Base-by-base conservation (phyloP, 2,797 vertebrate genomes). In the Scarus forsteni region DNA sequence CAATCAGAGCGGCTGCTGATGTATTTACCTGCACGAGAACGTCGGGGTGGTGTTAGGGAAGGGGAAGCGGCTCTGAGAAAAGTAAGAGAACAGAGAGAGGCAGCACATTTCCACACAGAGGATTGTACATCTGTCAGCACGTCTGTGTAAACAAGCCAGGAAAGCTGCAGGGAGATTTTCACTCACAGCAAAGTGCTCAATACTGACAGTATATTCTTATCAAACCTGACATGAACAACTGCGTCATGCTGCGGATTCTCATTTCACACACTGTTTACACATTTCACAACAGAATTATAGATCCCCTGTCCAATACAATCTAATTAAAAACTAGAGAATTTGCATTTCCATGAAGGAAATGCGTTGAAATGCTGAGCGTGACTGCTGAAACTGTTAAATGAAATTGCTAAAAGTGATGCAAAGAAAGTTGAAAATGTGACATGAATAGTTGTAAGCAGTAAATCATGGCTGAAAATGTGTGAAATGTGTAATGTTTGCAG, bases 51-150 rank as follows among this genome's bases (percentile, higher is more conserved):
- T 34, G 40, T 55, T 19, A 43, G 38, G 6, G 13, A 38, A 18
- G 60, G 53, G 48, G 64, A n/a, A 40, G 54, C 60, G n/a, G 50
- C 54, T 72, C 12, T 56, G 61, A 18, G 61, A 40, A 7, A 40
- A 66, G 65, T 19, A 12, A 64, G 67, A 66, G 53, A 16, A 34
- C 38, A 14, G 10, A 64, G 42, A 48, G 39, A 53, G 16, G 52
- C 45, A 19, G 60, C 72, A 55, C 40, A 44, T 66, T 51, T 59
- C 34, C 50, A 50, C 73, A 66, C 65, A 40, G 70, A 83, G 64
- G 58, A 67, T 60, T 77, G 61, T 63, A 70, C 64, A 57, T 74
- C 77, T 84, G 77, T 81, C 81, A 85, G 78, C 66, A 70, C 51
- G 55, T 70, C 58, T 44, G 60, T 49, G 49, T 60, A 43, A 75